Evolutionary conservation across 1,140 invertebrate genomes (phyloP), one percentile per base, ranked within the genome.

Genomic region (Chymomyza costata): DNA sequence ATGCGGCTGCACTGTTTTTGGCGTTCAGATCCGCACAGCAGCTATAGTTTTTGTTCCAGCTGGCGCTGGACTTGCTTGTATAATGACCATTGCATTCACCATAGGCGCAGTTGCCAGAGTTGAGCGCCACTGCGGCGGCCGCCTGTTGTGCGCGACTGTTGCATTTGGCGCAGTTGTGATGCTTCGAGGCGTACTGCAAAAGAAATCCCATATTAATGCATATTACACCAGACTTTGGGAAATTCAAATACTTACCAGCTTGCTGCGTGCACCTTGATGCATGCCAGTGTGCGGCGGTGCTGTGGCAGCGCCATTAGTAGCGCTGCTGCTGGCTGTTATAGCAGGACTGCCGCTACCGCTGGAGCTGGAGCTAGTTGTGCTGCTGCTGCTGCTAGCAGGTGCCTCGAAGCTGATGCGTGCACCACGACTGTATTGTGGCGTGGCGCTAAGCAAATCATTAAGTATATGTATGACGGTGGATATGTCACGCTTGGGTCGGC

Each of bases 391-490:
- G 15, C 62, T 51, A n/a, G 51, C 54, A 10, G 85, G 85, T 6
- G 86, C 80, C 65, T 87, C 86, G 43, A 87, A 86, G 43, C 85
- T 86, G n/a, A 87, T 86, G 47, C 86, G 69, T 14, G 86, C 85
- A 10, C 83, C 85, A 11, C 85, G 74, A 25, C 85, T 83, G 19
- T 86, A 87, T n/a, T 88, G 88, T 21, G 95, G 93, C 32, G 93
- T 92, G 32, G 95, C 94, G 86, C 94, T 96, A 15, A 98, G 87
- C 57, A 98, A 88, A 87, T 97, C 96, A 86, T 97, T 97, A 15
- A 97, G 87, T 85, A 98, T 97, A 85, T 97, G 95, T 50, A 97
- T 95, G 44, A 98, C 97, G 10, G 96, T 98, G 40, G 92, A 94
- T 49, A 97, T 96, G 86, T 97, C 94, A 11, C 95, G 90, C 68